phyloP scores from a whole-genome alignment of 92 coral and sea anemone genomes.

The Porites rus region DNA sequence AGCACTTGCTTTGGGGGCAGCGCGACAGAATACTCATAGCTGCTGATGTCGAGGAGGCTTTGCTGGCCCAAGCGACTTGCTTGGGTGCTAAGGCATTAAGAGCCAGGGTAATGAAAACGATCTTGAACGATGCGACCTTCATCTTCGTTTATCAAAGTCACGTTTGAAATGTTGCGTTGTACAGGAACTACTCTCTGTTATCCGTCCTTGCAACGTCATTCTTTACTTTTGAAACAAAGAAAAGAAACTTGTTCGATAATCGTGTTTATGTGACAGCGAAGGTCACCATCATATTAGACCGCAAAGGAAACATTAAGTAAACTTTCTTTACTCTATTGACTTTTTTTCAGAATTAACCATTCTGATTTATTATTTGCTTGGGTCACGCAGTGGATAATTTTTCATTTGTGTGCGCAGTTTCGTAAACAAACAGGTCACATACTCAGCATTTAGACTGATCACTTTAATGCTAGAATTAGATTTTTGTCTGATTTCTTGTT shows the following conservation, averaged over 20 bases:
- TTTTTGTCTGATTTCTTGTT: too few species aligned
- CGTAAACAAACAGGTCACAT: too few species aligned
- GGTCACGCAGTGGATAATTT: too few species aligned
- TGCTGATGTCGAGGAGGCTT: background rate
- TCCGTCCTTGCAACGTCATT: background rate
- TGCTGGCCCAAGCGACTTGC: background rate
- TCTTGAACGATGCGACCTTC: background rate
- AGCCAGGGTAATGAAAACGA: background rate
- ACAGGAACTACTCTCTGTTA: background rate
- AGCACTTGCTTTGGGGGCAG: conserved; percentile 1
- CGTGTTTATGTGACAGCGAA: background rate
- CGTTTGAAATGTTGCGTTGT: background rate
- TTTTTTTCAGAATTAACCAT: too few species aligned
- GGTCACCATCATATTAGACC: background rate
- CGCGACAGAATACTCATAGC: background rate
- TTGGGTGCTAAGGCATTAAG: background rate
- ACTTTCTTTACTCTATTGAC: background rate
- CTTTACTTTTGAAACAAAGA: background rate
- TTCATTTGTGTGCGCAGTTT: too few species aligned
- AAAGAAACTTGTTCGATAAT: background rate
- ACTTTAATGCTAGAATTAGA: too few species aligned
- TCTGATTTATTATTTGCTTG: too few species aligned
- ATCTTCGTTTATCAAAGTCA: background rate
- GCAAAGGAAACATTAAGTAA: too few species aligned
- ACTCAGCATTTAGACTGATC: too few species aligned